Percentiles rank a stretch among this genome's conserved stretches.
Conservation (phyloP, 2,113 vertebrate species). For the Heliornis fulica region DNA sequence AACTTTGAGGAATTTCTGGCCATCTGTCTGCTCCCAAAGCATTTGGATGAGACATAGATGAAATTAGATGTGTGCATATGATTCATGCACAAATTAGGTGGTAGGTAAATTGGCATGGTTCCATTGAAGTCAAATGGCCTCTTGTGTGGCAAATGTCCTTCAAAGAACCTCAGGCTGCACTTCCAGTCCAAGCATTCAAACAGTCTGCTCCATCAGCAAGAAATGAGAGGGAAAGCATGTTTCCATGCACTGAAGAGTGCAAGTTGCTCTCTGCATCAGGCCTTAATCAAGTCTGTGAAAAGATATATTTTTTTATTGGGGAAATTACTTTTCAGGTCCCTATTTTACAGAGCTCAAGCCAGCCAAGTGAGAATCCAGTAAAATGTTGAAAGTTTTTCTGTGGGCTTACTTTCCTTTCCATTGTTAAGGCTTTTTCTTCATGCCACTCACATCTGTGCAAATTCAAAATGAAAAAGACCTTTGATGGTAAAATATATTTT, state of each 20-base stretch:
- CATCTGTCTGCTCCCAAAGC: conserved; percentile 22
- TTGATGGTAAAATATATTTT: conserved; percentile 78
- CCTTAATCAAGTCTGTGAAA: neutral
- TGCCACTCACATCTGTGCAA: neutral
- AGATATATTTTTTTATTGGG: neutral
- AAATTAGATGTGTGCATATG: conserved; percentile 3
- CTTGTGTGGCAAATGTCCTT: neutral
- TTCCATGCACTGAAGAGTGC: neutral
- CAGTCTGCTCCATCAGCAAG: neutral
- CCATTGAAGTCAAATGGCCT: neutral
- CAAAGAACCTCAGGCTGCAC: neutral
- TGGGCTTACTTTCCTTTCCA: neutral
- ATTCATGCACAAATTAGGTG: neutral
- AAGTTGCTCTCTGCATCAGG: neutral
- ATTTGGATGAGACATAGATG: neutral
- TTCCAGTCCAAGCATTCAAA: neutral
- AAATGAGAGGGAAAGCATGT: neutral
- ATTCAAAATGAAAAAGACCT: conserved; percentile 28
- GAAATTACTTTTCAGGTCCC: neutral
- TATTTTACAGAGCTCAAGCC: neutral
- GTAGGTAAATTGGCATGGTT: neutral
- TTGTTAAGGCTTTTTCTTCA: neutral
- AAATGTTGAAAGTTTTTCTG: neutral
- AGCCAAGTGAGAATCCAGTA: neutral
- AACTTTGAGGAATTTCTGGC: conserved; percentile 44